Evolutionary conservation across 1,140 invertebrate species (phyloP).

Genomic region (Oncopodura yosiiana): DNA sequence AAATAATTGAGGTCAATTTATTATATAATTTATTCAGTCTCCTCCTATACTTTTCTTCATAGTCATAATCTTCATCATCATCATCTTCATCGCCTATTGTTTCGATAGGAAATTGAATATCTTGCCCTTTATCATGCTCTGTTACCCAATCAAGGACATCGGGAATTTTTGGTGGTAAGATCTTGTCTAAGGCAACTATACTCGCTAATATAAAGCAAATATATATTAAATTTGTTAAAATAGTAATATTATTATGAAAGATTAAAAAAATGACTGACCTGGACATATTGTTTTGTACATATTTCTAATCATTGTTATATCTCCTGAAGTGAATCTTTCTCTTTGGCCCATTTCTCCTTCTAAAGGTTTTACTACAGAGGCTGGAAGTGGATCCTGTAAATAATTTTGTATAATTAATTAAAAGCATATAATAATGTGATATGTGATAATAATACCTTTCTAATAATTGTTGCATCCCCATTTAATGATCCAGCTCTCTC

Average conservation of each 20-base stretch:
- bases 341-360: conserved; percentile 50
- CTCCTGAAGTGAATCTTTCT: conserved; percentile 57
- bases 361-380: conserved; percentile 6
- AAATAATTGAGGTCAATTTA: too few species aligned
- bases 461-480: conserved; percentile 22
- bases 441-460: conserved; percentile 2
- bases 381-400: neutral
- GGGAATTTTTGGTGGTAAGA: conserved; percentile 9
- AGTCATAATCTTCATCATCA: conserved; percentile 17
- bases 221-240: neutral
- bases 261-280: neutral
- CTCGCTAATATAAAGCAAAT: too few species aligned
- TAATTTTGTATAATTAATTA: too few species aligned
- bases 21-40: too few species aligned
- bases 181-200: neutral
- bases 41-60: too few species aligned
- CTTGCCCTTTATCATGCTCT: conserved; percentile 7
- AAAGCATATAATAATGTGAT: neutral
- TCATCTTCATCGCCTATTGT: conserved; percentile 22
- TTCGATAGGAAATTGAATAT: conserved; percentile 19
- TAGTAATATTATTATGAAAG: neutral
- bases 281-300: conserved; percentile 53
- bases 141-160: conserved; percentile 19
- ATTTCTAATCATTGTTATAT: conserved; percentile 59
- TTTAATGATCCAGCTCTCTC: conserved; percentile 23